Evolutionary conservation across 2,797 vertebrate genomes (phyloP).

Genomic region (Varecia variegata): DNA sequence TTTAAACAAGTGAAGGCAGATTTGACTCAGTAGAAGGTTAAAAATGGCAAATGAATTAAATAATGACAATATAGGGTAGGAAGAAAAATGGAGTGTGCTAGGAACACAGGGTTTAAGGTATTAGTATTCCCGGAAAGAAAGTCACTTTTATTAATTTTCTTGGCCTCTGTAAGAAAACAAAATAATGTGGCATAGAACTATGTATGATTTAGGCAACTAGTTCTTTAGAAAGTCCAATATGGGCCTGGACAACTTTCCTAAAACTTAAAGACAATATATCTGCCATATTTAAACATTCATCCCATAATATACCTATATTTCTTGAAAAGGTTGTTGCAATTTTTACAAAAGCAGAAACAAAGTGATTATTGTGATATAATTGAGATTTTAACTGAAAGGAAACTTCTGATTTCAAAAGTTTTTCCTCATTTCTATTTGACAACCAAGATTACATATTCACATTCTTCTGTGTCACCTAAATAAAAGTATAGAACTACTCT

Average conservation of each 20-base stretch:
- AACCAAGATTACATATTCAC: conserved; percentile 3
- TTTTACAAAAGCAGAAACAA: conserved; percentile 58
- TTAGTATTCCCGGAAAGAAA: not conserved
- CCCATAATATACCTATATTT: not conserved
- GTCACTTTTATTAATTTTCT: conserved; percentile 44
- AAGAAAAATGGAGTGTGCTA: not conserved
- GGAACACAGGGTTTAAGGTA: not conserved
- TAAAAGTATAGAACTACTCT: not conserved
- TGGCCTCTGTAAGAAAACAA: not conserved
- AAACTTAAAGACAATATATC: conserved; percentile 47
- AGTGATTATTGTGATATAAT: not conserved
- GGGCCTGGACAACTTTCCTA: not conserved
- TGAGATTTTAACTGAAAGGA: conserved; percentile 27
- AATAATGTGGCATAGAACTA: not conserved
- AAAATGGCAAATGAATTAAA: conserved; percentile 38
- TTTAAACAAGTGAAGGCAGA: conserved; percentile 7
- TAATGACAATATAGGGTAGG: not conserved
- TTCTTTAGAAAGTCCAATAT: not conserved
- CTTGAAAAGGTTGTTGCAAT: not conserved
- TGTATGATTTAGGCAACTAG: not conserved
- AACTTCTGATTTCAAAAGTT: conserved; percentile 29
- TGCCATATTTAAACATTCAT: conserved; percentile 28
- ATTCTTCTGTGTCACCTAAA: not conserved
- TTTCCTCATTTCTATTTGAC: not conserved
- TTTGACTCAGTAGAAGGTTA: conserved; percentile 23